Evolutionary conservation across 2,797 vertebrate genomes (phyloP).

Genomic region (Tragelaphus oryx): DNA sequence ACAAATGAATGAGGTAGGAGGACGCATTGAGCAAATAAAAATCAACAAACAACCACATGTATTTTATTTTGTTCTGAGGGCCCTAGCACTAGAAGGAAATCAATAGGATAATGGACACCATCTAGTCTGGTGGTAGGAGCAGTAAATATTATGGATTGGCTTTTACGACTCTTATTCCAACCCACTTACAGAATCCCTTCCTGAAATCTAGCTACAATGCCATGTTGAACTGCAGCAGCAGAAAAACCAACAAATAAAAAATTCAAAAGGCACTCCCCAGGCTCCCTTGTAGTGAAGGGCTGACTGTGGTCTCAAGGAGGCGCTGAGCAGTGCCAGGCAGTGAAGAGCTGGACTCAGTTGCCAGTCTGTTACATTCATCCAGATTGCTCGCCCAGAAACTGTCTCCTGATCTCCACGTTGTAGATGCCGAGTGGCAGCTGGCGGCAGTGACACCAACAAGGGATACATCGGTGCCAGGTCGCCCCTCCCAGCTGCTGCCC

Average conservation of each 20-base stretch:
- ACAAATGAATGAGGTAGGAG: not conserved
- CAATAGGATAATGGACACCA: not conserved
- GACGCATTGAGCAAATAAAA: not conserved
- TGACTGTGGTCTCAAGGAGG: not conserved
- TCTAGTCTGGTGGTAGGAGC: not conserved
- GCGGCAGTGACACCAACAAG: no score
- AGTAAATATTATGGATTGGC: not conserved
- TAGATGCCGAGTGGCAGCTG: not conserved
- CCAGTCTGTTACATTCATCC: no score
- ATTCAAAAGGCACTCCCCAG: not conserved
- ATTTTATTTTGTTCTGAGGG: not conserved
- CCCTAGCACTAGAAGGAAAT: not conserved
- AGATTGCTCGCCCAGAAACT: not conserved
- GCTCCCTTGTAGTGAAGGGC: not conserved
- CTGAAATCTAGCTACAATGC: not conserved
- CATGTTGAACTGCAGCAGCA: not conserved
- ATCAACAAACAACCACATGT: not conserved
- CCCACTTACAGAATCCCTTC: not conserved
- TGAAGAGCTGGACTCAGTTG: not conserved
- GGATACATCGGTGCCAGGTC: accelerated
- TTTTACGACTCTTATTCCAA: not conserved
- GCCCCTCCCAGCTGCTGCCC: not conserved
- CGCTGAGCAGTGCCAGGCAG: accelerated
- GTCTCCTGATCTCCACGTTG: not conserved
- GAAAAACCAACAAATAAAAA: not conserved